Conservation (phyloP, 2,797 vertebrate species). For the Cyclopterus lumpus region DNA sequence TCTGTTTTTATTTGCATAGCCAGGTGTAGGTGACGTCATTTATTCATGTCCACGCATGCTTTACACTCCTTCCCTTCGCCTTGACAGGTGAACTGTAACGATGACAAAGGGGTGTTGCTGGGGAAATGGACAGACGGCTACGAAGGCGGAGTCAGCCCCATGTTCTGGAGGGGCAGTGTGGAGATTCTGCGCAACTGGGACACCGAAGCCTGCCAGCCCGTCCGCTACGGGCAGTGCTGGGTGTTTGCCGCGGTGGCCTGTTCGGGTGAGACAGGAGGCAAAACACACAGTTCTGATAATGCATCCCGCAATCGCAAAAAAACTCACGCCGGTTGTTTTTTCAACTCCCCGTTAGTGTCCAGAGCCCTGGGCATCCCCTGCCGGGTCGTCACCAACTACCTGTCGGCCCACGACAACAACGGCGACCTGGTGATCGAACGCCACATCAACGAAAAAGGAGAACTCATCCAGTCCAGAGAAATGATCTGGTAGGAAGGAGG, state of each 20-base stretch:
- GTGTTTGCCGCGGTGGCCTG: slow-evolving; percentile 96
- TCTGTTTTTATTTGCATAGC: not conserved
- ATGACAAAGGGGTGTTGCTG: slow-evolving; percentile 88
- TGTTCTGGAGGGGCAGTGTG: slow-evolving; percentile 93
- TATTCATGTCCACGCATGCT: too few species aligned
- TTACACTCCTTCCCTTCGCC: slow-evolving; percentile 9
- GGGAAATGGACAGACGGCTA: slow-evolving; percentile 89
- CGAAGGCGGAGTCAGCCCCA: slow-evolving; percentile 88
- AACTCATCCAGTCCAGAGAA: slow-evolving; percentile 75
- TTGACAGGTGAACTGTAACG: slow-evolving; percentile 95
- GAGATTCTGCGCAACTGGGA: slow-evolving; percentile 91
- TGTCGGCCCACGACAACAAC: slow-evolving; percentile 94
- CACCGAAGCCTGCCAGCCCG: slow-evolving; percentile 84
- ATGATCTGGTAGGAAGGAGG: slow-evolving; percentile 86
- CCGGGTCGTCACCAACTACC: slow-evolving; percentile 92
- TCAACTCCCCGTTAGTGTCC: too few species aligned
- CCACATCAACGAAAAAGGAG: slow-evolving; percentile 82
- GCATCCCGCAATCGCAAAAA: too few species aligned
- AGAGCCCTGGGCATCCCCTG: slow-evolving; percentile 92
- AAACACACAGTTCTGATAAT: too few species aligned
- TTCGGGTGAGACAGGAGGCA: slow-evolving; percentile 83
- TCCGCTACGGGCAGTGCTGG: slow-evolving; percentile 97
- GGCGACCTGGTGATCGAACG: slow-evolving; percentile 91
- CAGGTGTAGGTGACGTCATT: not conserved
- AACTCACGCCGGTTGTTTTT: too few species aligned